These are phyloP conservation scores for Hemitrygon akajei DNA, from an alignment of 2,797 vertebrate species.

Conservation along the genomic window DNA sequence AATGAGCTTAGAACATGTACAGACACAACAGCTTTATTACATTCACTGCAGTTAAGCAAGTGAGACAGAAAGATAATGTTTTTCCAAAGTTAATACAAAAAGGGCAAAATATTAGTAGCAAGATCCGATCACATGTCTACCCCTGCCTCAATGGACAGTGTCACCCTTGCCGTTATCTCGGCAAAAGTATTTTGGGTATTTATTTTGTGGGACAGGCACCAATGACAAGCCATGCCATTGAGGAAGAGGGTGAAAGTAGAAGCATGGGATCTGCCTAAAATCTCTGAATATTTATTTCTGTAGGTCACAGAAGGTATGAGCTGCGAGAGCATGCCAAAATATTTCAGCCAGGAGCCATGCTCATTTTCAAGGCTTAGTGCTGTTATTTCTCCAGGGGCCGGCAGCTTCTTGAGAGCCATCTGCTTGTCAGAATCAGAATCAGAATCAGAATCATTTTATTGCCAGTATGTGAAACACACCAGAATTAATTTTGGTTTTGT, in stretches of 20 bases:
- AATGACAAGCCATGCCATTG: not conserved
- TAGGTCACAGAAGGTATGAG: not conserved
- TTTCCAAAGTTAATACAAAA: not conserved
- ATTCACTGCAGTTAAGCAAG: not conserved
- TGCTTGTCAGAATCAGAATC: not conserved
- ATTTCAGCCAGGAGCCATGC: not conserved
- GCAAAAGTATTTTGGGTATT: not conserved
- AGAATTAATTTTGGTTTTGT: too few species aligned
- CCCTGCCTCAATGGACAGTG: not conserved
- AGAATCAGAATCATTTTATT: too few species aligned
- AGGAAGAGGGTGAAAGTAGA: not conserved
- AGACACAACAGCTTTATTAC: not conserved
- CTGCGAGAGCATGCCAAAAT: not conserved
- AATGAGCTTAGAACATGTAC: too few species aligned
- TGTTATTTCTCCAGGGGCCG: constrained; percentile 16
- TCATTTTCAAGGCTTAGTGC: constrained; percentile 9
- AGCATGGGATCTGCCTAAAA: not conserved
- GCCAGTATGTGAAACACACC: too few species aligned
- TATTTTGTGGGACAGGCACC: not conserved
- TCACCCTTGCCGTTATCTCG: not conserved
- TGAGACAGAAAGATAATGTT: not conserved
- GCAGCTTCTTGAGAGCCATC: constrained; percentile 21
- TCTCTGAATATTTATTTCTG: not conserved
- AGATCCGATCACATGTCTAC: not conserved
- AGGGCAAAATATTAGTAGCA: not conserved